Evolutionary conservation across 2,113 vertebrate species (phyloP), one percentile per base, ranked within the genome.

Genomic region (Aplodontia rufa): DNA sequence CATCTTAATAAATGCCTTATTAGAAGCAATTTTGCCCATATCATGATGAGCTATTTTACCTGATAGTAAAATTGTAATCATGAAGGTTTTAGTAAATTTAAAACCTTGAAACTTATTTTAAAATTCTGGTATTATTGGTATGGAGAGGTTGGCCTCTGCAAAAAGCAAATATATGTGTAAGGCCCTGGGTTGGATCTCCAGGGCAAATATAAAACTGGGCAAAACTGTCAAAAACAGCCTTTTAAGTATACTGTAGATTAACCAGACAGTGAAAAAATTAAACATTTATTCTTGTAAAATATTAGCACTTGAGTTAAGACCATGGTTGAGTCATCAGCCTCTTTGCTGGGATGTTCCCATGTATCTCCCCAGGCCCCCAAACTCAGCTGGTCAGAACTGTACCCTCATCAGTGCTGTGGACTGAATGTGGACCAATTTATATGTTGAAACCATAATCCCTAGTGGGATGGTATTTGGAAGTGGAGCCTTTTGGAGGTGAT

Each of bases 81-180:
- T 80, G 55, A 89, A 94, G n/a, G 8, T 64, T 51, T 96, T 58
- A 64, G 22, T 84, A 75, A 37, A 80, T 32, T 64, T 80, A 75
- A 84, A 88, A 75, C 71, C 53, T 81, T 72, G 49, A 80, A 71
- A 82, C 40, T 94, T 66, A 91, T 84, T 83, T 79, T 60, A 88
- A 92, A 72, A 88, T 93, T 90, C 47, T 84, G 37, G 20, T 84
- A 75, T 75, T 92, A 14, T 28, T 83, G 53, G 8, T 64, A 17
- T 42, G 37, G 87, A 93, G n/a, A 82, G 24, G 13, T 80, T 82
- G 13, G 49, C 20, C 30, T 90, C 30, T 75, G 26, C 37, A 79
- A 83, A 60, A 92, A 92, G 11, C 5, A 94, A 83, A 55, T 66
- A 66, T 28, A 76, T 84, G 58, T 60, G 58, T 60, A 26, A 60